A percentile compares a stretch with the other conserved stretches of the same genome.
phyloP scores from a whole-genome alignment of 1,140 invertebrate species.

The Apocrypta bakeri region DNA sequence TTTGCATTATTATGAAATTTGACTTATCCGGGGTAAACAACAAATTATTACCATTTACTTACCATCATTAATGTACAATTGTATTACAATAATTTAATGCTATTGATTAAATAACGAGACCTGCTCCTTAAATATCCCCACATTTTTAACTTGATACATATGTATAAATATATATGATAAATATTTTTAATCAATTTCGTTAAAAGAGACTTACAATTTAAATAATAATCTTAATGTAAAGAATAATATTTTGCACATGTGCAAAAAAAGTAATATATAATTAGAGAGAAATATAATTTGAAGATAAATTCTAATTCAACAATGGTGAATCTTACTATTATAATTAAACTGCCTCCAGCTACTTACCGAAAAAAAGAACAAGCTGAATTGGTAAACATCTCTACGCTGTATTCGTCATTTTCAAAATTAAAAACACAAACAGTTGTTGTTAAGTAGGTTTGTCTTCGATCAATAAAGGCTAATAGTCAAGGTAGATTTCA shows the following conservation, averaged over 20 bases:
- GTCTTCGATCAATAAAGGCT: not conserved
- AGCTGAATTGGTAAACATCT: constrained; percentile 30
- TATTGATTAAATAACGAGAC: not conserved
- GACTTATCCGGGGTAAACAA: constrained; percentile 6
- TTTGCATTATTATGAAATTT: not conserved
- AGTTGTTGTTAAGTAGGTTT: not conserved
- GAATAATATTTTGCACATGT: not conserved
- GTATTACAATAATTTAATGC: not conserved
- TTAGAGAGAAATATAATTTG: not conserved
- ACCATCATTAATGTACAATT: constrained; percentile 38
- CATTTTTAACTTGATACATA: not conserved
- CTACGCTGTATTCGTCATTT: constrained; percentile 13
- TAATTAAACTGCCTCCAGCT: constrained; percentile 25
- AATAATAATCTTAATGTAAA: not conserved
- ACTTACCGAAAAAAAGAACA: constrained; percentile 46
- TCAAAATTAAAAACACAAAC: constrained; percentile 34
- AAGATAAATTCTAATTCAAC: not conserved
- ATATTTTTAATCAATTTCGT: not conserved
- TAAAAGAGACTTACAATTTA: not conserved
- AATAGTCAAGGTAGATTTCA: constrained; percentile 4
- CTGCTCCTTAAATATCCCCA: constrained; percentile 1
- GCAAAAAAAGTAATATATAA: not conserved
- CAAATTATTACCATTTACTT: constrained; percentile 51
- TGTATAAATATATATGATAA: not conserved
- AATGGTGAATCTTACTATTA: constrained; percentile 5